A percentile compares a stretch with the other conserved stretches of the same genome.
phyloP scores from a whole-genome alignment of 2,797 vertebrate species.

The Sarcophilus harrisii region DNA sequence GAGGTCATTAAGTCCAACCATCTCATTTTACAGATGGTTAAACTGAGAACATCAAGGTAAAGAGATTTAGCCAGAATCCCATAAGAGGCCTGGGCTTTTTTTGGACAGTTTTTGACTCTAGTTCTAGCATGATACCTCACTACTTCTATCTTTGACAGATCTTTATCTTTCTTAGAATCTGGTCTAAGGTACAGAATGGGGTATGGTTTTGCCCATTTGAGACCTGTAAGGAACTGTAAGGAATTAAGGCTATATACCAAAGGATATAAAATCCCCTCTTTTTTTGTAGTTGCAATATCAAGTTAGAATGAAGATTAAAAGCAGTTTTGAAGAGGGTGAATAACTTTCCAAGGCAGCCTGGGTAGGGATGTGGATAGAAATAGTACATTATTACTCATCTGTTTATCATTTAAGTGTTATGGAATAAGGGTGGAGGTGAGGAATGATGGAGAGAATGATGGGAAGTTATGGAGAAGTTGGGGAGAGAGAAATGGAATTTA shows the following conservation, averaged over 20 bases:
- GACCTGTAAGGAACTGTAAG: neutral
- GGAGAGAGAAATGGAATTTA: neutral
- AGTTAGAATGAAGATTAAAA: neutral
- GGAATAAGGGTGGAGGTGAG: neutral
- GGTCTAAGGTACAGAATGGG: neutral
- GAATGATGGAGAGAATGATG: neutral
- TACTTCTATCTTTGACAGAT: neutral
- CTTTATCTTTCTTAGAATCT: conserved; percentile 43
- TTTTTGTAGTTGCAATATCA: neutral
- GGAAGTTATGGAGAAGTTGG: neutral
- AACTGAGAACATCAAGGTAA: neutral
- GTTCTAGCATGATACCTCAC: neutral
- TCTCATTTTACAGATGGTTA: neutral
- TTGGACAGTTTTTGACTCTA: neutral
- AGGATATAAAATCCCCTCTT: neutral
- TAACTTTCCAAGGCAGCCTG: neutral
- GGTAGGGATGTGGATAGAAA: neutral
- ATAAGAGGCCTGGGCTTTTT: neutral
- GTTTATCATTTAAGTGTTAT: neutral
- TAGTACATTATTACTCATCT: neutral
- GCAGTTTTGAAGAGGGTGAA: neutral
- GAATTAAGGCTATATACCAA: neutral
- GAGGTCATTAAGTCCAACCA: neutral
- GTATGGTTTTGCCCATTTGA: conserved; percentile 50
- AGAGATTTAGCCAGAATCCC: neutral